Base-by-base conservation (phyloP, 2,888 invertebrate genomes). In the Eudemis profundana region DNA sequence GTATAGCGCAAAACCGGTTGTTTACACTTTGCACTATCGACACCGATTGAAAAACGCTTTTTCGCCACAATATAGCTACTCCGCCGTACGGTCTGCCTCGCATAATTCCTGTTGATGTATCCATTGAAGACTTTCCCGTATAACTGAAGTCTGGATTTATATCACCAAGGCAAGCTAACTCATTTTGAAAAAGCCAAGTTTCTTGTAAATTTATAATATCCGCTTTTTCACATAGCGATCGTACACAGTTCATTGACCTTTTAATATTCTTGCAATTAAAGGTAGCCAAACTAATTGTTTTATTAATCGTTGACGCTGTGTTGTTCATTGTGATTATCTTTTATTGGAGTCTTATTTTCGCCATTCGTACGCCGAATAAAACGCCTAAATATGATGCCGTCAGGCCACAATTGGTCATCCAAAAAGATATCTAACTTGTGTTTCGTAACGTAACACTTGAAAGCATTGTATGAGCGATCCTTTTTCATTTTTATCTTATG, bases 231-330 rank as follows among this genome's bases (percentile, higher is more conserved):
- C 40, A 40, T 40, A 40, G 15, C 14, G 40, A 40, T 40, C 40
- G 40, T 14, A 40, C 40, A 7, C 40, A 40, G 15, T 40, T 40
- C 14, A 40, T 15, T 40, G 40, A 40, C 40, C 40, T 40, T 14
- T 40, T 40, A 3, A 40, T 15, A 40, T 40, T 40, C 40, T 40
- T 40, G 7, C 40, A 40, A 15, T 40, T 40, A 40, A 40, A 40
- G 15, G 14, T 40, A 40, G 40, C 40, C 14, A 40, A 4, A 40
- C 40, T 40, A 40, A 40, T 40, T 40, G 14, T 40, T 40, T n/a
- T n/a, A n/a, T n/a, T n/a, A n/a, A n/a, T n/a, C n/a, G n/a, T n/a
- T n/a, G n/a, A n/a, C n/a, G n/a, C n/a, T n/a, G n/a, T n/a, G n/a
- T n/a, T n/a, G n/a, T n/a, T n/a, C n/a, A n/a, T n/a, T n/a, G n/a